Evolutionary conservation across 2,888 invertebrate genomes (phyloP).

Genomic region (Aplocera efformata): DNA sequence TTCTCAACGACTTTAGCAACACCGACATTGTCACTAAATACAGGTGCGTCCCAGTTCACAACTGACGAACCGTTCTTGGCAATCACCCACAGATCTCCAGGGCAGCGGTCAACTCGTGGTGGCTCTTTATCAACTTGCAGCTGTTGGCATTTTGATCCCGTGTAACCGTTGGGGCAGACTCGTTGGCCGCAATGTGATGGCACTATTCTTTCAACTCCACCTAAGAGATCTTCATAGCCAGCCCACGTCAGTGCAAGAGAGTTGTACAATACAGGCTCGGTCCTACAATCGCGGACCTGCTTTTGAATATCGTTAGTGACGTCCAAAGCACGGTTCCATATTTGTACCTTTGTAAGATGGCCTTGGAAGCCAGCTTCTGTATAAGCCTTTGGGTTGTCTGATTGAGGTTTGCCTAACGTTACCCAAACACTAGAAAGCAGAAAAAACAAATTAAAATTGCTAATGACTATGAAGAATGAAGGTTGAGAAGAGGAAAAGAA

Average conservation of each 20-base stretch:
- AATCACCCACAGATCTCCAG: conserved; percentile 96
- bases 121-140: conserved; percentile 91
- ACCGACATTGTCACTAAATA: conserved; percentile 93
- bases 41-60: conserved; percentile 95
- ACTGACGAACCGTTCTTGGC: conserved; percentile 94
- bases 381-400: conserved; percentile 89
- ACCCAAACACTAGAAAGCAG: conserved; percentile 89
- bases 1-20: conserved; percentile 89
- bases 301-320: conserved; percentile 95
- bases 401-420: conserved; percentile 93
- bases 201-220: conserved; percentile 94
- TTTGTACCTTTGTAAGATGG: conserved; percentile 94
- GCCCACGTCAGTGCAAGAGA: conserved; percentile 95
- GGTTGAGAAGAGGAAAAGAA: too few relatives aligned
- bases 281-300: conserved; percentile 95
- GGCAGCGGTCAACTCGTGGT: conserved; percentile 93
- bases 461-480: too few relatives aligned
- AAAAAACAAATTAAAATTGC: not conserved
- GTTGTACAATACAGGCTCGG: conserved; percentile 93
- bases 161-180: conserved; percentile 92
- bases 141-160: conserved; percentile 91
- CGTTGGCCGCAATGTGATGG: conserved; percentile 95
- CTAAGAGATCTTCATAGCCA: conserved; percentile 93
- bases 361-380: conserved; percentile 97
- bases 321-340: conserved; percentile 95